Evolutionary conservation across 2,888 invertebrate genomes (phyloP).

Genomic region (Himalopsyche anomala): DNA sequence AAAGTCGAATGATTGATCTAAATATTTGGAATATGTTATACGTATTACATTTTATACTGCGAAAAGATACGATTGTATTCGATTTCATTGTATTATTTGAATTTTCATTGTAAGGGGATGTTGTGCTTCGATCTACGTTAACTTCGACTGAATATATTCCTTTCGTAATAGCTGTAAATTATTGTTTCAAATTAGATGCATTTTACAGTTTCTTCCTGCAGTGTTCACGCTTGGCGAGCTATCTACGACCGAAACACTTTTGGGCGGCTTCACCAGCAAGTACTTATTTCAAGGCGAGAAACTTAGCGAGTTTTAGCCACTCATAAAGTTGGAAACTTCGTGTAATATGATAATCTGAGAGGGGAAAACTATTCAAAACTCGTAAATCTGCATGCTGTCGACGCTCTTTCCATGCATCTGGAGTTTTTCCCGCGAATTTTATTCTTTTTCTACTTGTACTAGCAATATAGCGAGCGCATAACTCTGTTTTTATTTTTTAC

Average conservation of each 20-base stretch:
- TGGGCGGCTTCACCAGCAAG: neutral
- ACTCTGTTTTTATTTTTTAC: conserved; percentile 2
- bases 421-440: conserved; percentile 45
- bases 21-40: too few species aligned
- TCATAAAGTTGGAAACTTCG: conserved; percentile 55
- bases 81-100: neutral
- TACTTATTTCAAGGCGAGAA: conserved; percentile 53
- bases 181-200: conserved; percentile 6
- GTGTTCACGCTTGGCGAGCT: neutral
- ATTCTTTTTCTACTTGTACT: neutral
- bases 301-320: conserved; percentile 51
- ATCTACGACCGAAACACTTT: conserved; percentile 5
- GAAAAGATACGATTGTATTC: neutral
- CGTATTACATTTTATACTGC: too few species aligned
- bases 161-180: neutral
- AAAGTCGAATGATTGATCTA: too few species aligned
- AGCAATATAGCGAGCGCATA: neutral
- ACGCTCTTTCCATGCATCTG: conserved; percentile 43
- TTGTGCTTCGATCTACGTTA: too few species aligned
- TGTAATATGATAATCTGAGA: conserved; percentile 58
- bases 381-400: conserved; percentile 58
- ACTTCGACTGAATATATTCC: neutral
- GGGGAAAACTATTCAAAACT: conserved; percentile 50
- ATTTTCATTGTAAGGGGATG: neutral
- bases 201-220: conserved; percentile 1